A percentile compares a stretch with the other conserved stretches of the same genome.
These are phyloP conservation scores for Mactromeris polynyma DNA, from an alignment of 2,888 invertebrate species.

Conservation along the genomic window DNA sequence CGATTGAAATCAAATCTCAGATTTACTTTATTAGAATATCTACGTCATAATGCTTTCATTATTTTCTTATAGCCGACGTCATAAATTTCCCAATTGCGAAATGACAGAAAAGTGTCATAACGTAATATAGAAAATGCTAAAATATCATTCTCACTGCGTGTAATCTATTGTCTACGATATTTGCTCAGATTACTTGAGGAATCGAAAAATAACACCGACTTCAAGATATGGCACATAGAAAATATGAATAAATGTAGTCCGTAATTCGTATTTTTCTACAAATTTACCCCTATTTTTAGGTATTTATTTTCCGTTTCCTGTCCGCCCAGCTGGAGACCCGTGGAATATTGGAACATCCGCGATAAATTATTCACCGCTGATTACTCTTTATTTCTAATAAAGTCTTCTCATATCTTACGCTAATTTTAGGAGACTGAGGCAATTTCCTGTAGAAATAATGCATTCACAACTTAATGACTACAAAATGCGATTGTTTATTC, in stretches of 20 bases:
- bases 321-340: conserved; percentile 10
- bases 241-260: conserved; percentile 8
- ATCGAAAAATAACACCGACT: background rate
- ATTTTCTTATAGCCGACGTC: background rate
- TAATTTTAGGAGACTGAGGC: conserved; percentile 58
- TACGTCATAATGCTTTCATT: background rate
- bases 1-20: background rate
- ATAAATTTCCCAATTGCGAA: background rate
- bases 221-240: background rate
- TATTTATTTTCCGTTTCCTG: conserved; percentile 12
- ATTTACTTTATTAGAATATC: background rate
- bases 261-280: conserved; percentile 12
- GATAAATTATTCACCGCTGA: conserved; percentile 66
- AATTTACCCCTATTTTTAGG: conserved; percentile 9
- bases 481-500: conserved; percentile 7
- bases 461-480: conserved; percentile 19
- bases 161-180: background rate
- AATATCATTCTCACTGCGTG: background rate
- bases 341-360: conserved; percentile 54
- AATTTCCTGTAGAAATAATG: conserved; percentile 56
- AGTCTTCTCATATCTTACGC: conserved; percentile 55
- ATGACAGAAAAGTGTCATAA: conserved; percentile 7
- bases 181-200: background rate
- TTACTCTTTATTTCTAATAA: conserved; percentile 64
- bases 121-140: background rate